phyloP scores from a whole-genome alignment of 30 jellyfish, hydroid and myxozoan species.

The Nemopilema nomurai region DNA sequence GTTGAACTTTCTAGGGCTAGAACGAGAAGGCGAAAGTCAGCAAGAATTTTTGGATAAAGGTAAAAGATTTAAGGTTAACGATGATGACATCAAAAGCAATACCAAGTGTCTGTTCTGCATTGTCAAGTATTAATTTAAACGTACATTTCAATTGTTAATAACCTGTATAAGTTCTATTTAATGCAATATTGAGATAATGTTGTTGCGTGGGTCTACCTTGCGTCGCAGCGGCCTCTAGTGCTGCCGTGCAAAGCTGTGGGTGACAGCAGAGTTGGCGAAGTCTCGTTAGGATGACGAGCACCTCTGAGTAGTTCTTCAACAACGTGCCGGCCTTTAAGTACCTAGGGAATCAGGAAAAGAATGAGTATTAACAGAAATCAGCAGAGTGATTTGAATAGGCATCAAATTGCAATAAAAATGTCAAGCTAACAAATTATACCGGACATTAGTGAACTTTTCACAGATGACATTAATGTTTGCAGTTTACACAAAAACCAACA shows the following conservation, averaged over 20 bases:
- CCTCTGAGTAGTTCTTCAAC: slow-evolving; percentile 50
- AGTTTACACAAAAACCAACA: background rate
- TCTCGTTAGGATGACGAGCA: slow-evolving; percentile 56
- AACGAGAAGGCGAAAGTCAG: background rate
- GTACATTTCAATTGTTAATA: background rate
- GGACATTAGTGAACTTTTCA: no score
- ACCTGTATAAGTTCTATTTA: background rate
- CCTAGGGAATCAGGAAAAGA: slow-evolving; percentile 4
- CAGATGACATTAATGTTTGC: no score
- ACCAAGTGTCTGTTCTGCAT: no score
- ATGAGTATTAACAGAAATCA: background rate
- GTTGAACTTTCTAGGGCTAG: slow-evolving; percentile 27
- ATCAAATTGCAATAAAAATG: background rate
- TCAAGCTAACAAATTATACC: no score
- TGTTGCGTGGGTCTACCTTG: slow-evolving; percentile 18
- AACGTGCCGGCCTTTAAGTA: slow-evolving; percentile 50
- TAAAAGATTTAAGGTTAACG: background rate
- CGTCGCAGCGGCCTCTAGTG: slow-evolving; percentile 52
- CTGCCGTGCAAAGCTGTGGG: slow-evolving; percentile 67
- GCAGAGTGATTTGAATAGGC: background rate
- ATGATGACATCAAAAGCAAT: background rate
- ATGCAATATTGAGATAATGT: no score
- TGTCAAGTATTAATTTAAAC: no score
- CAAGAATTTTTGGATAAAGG: background rate
- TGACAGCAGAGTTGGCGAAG: slow-evolving; percentile 72